Base-by-base conservation (phyloP, 2,113 vertebrate species). In the Corythornis cristatus region DNA sequence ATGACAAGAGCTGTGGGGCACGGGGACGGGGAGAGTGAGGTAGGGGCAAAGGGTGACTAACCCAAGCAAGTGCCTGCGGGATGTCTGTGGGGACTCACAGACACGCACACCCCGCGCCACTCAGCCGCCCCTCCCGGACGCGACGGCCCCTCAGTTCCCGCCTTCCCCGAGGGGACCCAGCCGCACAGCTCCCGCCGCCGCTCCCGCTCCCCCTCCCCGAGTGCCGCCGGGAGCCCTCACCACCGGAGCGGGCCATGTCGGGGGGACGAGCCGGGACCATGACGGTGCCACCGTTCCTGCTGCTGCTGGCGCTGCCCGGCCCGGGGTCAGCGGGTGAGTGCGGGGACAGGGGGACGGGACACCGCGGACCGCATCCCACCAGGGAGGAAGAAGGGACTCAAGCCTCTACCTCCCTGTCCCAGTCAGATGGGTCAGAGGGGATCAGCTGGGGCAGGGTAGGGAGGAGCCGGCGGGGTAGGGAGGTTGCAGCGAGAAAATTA, bases 21-120 rank as follows among this genome's bases (percentile, higher is more conserved):
- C 5, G 8, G 14, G 5, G 23, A 19, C 4, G 8, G 14, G 5
- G 18, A 2, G 8, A 18, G 53, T 9, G 12, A 5, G 17, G 4
- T 12, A 3, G 11, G 28, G 53, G 37, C 37, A 37, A 37, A 37
- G 37, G 21, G 5, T 2, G 13, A 15, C 6, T 8, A 9, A 26
- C 14, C 19, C 26, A 7, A 3, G 7, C 2, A 60, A 8, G 54
- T 37, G 19, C 20, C 35, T 5, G 26, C 4, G 70, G 31, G 6
- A 19, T 12, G 48, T 4, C 15, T 12, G 10, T 16, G 22, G 53
- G 21, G 54, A 62, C 31, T 16, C 43, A 33, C 60, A 37, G 6
- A 18, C 31, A 26, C 4, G 16, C 45, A 3, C 22, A 4, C 12
- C 3, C 5, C 33, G 37, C 37, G 37, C 33, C 40, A 11, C 12